Conservation (phyloP, 2,113 vertebrate species). For the Plectropomus leopardus region DNA sequence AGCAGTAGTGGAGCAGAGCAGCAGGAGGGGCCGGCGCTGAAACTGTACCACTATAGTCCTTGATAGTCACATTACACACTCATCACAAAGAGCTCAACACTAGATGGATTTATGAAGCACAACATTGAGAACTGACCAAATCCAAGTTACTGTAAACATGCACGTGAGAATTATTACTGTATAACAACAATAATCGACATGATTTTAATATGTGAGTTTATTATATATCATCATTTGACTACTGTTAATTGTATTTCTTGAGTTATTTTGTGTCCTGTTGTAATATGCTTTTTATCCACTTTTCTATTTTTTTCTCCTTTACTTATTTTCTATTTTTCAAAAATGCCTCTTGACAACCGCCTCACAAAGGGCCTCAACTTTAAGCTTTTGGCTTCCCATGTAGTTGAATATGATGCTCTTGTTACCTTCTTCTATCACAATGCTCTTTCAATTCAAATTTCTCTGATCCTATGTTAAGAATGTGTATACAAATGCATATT, state of each 20-base stretch:
- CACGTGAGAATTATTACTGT: slow-evolving; percentile 8
- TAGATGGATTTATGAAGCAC: slow-evolving; percentile 25
- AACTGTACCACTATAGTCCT: slow-evolving; percentile 68
- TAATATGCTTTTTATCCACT: slow-evolving; percentile 2
- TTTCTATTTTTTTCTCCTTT: not conserved
- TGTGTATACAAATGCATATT: too few species aligned
- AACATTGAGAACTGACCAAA: slow-evolving; percentile 9
- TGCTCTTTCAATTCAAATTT: not conserved
- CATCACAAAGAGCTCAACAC: slow-evolving; percentile 49
- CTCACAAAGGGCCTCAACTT: not conserved
- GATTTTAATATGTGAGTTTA: not conserved
- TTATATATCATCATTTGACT: not conserved
- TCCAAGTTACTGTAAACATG: slow-evolving; percentile 32
- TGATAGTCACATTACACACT: slow-evolving; percentile 55
- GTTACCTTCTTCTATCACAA: not conserved
- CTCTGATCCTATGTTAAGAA: not conserved
- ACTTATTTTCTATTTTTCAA: not conserved
- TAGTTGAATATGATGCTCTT: slow-evolving; percentile 2
- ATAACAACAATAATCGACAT: not conserved
- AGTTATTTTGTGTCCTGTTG: not conserved
- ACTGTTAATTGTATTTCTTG: not conserved
- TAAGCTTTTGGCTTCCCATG: not conserved
- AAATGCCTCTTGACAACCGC: not conserved
- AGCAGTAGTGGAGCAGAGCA: slow-evolving; percentile 54
- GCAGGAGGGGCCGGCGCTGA: slow-evolving; percentile 66